phyloP scores from a whole-genome alignment of 2,797 vertebrate genomes.

The Schizopygopsis pylzovi region DNA sequence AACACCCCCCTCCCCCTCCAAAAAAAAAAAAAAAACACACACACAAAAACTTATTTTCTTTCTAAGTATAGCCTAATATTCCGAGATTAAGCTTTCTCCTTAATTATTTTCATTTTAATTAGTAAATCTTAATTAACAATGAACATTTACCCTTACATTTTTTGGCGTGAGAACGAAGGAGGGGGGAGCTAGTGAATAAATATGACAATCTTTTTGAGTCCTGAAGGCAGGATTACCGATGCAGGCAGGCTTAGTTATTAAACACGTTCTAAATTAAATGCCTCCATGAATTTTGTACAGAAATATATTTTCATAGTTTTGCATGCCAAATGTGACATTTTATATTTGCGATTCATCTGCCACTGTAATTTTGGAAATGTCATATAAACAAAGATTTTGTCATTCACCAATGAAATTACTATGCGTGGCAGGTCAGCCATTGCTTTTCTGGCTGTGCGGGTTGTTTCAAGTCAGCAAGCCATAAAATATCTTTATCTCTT shows the following conservation, averaged over 20 bases:
- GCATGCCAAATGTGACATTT: constrained; percentile 99
- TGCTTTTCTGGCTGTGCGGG: constrained; percentile 89
- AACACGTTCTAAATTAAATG: constrained; percentile 99
- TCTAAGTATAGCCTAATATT: constrained; percentile 89
- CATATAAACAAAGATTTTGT: constrained; percentile 99
- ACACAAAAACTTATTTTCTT: constrained; percentile 87
- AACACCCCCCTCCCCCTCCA: constrained; percentile 60
- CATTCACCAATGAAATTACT: constrained; percentile 98
- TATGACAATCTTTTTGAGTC: constrained; percentile 98
- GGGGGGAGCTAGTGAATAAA: constrained; percentile 90
- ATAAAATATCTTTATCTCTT: constrained; percentile 99
- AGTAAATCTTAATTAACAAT: constrained; percentile 99
- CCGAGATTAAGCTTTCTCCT: constrained; percentile 93
- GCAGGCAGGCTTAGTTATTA: constrained; percentile 98
- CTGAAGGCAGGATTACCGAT: constrained; percentile 99
- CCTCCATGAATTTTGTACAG: constrained; percentile 99
- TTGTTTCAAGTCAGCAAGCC: constrained; percentile 99
- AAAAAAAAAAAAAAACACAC: constrained; percentile 55
- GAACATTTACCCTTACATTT: constrained; percentile 96
- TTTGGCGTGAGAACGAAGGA: constrained; percentile 86
- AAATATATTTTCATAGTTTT: constrained; percentile 99
- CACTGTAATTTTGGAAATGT: constrained; percentile 98
- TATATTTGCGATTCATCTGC: constrained; percentile 98
- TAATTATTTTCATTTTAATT: constrained; percentile 99
- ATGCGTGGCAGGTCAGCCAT: constrained; percentile 95